Percentiles rank a stretch among this genome's conserved stretches.
phyloP scores from a whole-genome alignment of 1,140 invertebrate genomes.

The Zaprionus ghesquierei region DNA sequence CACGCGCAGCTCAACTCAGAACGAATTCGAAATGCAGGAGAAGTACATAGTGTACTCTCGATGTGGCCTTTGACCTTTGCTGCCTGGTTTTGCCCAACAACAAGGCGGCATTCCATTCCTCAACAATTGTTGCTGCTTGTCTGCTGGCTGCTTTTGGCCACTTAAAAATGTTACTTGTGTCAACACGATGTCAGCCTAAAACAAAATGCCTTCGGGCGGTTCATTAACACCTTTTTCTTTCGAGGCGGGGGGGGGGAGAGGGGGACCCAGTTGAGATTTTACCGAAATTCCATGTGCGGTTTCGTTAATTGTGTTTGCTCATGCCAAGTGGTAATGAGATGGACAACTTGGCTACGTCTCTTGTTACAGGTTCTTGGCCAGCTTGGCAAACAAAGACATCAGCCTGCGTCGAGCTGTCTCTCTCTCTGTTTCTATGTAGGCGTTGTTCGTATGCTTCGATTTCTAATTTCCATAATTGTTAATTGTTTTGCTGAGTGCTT shows the following conservation, averaged over 20 bases:
- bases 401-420: not conserved
- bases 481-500: conserved; percentile 63
- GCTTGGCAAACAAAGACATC: conserved; percentile 40
- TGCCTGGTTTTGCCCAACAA: not conserved
- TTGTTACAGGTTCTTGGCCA: conserved; percentile 66
- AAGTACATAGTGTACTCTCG: conserved; percentile 16
- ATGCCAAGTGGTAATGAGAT: conserved; percentile 63
- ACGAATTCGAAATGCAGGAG: conserved; percentile 35
- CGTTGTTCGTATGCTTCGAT: conserved; percentile 59
- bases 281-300: conserved; percentile 68
- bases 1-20: conserved; percentile 32
- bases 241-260: too few relatives aligned
- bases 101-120: not conserved
- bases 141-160: conserved; percentile 40
- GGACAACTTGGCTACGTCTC: conserved; percentile 35
- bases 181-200: conserved; percentile 64
- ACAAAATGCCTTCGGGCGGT: conserved; percentile 70
- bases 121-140: conserved; percentile 62
- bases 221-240: conserved; percentile 79
- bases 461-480: conserved; percentile 71
- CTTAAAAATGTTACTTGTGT: conserved; percentile 66
- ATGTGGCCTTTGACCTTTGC: conserved; percentile 54
- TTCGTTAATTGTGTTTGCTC: conserved; percentile 77
- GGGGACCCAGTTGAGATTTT: conserved; percentile 52
- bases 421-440: conserved; percentile 30